phyloP scores from a whole-genome alignment of 2,888 invertebrate species.

The Drosophila meridiana region DNA sequence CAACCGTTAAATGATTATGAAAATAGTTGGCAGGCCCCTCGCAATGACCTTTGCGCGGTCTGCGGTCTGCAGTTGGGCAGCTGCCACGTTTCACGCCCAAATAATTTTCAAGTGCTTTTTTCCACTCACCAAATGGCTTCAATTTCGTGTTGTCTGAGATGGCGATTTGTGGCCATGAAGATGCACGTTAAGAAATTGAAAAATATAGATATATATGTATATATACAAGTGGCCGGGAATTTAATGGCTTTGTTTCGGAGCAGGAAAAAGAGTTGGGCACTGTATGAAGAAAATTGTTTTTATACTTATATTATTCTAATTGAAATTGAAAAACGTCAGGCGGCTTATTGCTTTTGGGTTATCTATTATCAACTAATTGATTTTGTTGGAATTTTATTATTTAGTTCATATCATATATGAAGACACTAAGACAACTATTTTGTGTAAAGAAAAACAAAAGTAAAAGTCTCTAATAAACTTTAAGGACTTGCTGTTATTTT shows the following conservation, averaged over 20 bases:
- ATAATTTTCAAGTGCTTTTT: constrained; percentile 60
- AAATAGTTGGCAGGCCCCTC: constrained; percentile 69
- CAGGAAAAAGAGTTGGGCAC: background rate
- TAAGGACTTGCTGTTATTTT: no score
- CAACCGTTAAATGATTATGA: constrained; percentile 74
- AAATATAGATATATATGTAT: background rate
- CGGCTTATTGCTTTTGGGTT: background rate
- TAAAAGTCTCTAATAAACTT: no score
- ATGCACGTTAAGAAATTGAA: constrained; percentile 8
- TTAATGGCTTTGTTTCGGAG: background rate
- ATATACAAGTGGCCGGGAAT: background rate
- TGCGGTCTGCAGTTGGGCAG: constrained; percentile 40
- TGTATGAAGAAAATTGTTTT: background rate
- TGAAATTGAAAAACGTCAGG: background rate
- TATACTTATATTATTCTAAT: background rate
- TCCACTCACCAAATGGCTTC: constrained; percentile 28
- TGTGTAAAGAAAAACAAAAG: no score
- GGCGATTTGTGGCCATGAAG: constrained; percentile 4
- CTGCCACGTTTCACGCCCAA: constrained; percentile 71
- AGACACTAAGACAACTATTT: no score
- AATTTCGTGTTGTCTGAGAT: constrained; percentile 7
- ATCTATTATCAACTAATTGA: background rate
- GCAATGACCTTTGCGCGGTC: constrained; percentile 56
- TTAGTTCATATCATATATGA: background rate
- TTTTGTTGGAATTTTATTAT: background rate